Evolutionary conservation across 2,797 vertebrate genomes (phyloP).

Genomic region (Nyctibius grandis): DNA sequence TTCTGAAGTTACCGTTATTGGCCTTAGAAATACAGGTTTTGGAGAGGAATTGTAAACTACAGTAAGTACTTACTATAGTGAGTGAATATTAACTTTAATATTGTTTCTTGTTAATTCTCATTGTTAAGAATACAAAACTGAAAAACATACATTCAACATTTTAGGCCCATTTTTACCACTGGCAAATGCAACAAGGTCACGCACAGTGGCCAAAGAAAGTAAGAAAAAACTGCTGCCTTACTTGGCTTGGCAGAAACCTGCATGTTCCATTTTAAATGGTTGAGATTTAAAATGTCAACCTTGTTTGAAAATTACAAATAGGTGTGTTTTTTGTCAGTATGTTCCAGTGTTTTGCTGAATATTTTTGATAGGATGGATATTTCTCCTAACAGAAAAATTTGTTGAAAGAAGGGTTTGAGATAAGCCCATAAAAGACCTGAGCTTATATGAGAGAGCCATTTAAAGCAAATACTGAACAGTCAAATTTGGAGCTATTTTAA

Average conservation of each 20-base stretch:
- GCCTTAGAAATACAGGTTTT: constrained; percentile 75
- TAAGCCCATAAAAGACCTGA: neutral
- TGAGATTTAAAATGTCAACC: neutral
- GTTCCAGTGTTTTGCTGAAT: neutral
- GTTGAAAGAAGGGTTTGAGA: neutral
- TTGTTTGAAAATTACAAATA: neutral
- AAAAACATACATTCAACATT: constrained; percentile 78
- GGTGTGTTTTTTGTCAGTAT: neutral
- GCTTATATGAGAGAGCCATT: neutral
- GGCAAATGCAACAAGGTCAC: neutral
- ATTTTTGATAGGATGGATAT: neutral
- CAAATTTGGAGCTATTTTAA: neutral
- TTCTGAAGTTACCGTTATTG: constrained; percentile 78
- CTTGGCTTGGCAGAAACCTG: neutral
- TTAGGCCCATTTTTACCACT: constrained; percentile 55
- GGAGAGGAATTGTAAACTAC: constrained; percentile 72
- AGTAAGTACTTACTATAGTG: constrained; percentile 42
- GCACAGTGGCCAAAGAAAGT: constrained; percentile 77
- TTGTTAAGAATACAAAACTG: constrained; percentile 79
- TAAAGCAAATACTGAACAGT: neutral
- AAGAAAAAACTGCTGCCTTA: constrained; percentile 65
- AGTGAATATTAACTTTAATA: neutral
- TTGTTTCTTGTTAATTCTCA: neutral
- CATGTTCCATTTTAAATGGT: neutral
- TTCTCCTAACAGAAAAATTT: neutral